phyloP scores from a whole-genome alignment of 2,888 invertebrate species.

The Sinotaia quadrata region DNA sequence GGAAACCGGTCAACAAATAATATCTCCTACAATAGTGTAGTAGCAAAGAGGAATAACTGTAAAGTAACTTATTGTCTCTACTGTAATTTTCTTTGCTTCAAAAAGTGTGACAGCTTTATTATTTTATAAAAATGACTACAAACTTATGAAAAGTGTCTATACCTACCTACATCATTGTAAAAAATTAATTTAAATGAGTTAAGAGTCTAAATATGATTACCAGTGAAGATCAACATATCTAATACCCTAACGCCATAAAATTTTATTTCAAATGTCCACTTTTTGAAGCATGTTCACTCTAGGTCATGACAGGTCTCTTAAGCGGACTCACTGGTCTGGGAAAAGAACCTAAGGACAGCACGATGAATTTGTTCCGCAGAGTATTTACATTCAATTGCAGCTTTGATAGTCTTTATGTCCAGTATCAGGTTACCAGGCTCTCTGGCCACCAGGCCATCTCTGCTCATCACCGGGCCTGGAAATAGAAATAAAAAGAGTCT shows the following conservation, averaged over 20 bases:
- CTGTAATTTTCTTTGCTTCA: no score
- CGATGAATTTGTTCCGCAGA: constrained; percentile 31
- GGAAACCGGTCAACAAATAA: no score
- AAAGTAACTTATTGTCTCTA: no score
- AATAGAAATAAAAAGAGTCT: no score
- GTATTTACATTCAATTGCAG: background rate
- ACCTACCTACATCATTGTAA: no score
- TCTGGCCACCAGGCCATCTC: constrained; percentile 12
- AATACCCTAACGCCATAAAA: background rate
- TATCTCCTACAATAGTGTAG: no score
- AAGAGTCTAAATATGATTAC: background rate
- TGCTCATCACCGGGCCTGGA: constrained; percentile 1
- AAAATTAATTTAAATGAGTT: no score
- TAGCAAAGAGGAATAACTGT: no score
- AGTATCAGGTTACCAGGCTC: background rate
- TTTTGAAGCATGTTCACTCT: background rate
- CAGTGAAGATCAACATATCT: background rate
- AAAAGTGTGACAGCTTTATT: no score
- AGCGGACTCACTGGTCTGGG: constrained; percentile 28
- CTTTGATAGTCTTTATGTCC: background rate
- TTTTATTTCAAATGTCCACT: background rate
- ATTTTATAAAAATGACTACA: no score
- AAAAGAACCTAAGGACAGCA: constrained; percentile 37
- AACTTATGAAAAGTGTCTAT: no score
- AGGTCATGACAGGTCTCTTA: background rate